Base-by-base conservation (phyloP, 2,113 vertebrate genomes). In the Dicentrarchus labrax region DNA sequence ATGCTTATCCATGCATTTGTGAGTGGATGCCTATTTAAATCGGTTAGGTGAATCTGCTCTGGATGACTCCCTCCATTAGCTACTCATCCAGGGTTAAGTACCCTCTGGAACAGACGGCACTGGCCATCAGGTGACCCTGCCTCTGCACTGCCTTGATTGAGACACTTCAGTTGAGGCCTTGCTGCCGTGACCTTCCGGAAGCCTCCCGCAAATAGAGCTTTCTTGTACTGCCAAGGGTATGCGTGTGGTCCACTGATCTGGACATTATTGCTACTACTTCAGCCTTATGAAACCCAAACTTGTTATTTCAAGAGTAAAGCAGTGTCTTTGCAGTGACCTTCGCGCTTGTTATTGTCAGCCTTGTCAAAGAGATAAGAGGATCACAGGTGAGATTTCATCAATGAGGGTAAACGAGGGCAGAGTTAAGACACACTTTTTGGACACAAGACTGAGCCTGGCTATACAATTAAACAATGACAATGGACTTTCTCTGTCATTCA, bases 1-100 rank as follows among this genome's bases (percentile, higher is more conserved):
- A 57, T 6, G 24, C 61, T 82, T 43, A 54, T 72, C 78, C 72
- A 39, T 61, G 84, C 77, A 67, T 86, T 70, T 80, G 75, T 77
- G 82, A 86, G 83, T 85, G 83, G 78, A 80, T 15, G 73, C 74
- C 80, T 81, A 82, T 93, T 89, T 85, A 85, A 86, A 89, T 90
- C 22, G 73, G 67, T 87, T 79, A 78, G 70, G 67, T 79, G 79
- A 80, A 82, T 85, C 73, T 76, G 70, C 85, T 82, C 43, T 54
- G 75, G 79, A 90, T 70, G 85, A 86, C 86, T 87, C 85, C 85
- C 80, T 84, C 85, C 74, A 84, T 93, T 91, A 93, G 87, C 88
- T 72, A 88, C 90, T 92, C 83, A 78, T 88, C 81, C 87, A 67
- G 88, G 90, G 90, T 92, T 86, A 89, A 94, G 93, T 80, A 81